Conservation (phyloP, 2,888 invertebrate genomes). For the Nudaria mundana region DNA sequence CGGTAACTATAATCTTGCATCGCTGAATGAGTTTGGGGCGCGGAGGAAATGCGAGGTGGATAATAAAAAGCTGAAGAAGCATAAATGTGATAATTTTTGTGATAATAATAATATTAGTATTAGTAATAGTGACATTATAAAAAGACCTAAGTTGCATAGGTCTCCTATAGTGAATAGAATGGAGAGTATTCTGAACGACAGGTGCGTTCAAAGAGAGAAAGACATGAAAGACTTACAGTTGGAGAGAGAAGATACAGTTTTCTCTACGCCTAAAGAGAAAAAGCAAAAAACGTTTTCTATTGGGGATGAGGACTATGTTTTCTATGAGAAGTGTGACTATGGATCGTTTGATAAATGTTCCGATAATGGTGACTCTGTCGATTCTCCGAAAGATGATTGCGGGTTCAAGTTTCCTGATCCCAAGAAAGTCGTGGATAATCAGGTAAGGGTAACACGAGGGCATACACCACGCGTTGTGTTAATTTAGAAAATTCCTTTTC, state of each 20-base stretch:
- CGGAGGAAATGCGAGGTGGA: conserved; percentile 54
- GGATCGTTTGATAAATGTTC: conserved; percentile 60
- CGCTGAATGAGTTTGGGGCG: conserved; percentile 39
- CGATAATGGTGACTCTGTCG: conserved; percentile 17
- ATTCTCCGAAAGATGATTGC: conserved; percentile 43
- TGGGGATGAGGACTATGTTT: conserved; percentile 60
- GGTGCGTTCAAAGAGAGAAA: conserved; percentile 43
- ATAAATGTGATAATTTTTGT: conserved; percentile 69
- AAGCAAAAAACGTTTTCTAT: conserved; percentile 66
- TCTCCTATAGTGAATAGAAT: conserved; percentile 62
- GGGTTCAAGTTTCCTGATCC: conserved; percentile 54
- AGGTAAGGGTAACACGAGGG: too few relatives aligned
- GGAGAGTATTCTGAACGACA: conserved; percentile 61
- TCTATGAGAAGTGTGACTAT: conserved; percentile 72
- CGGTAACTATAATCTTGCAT: conserved; percentile 58
- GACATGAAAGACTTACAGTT: conserved; percentile 64
- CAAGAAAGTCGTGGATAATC: conserved; percentile 30
- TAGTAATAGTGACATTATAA: conserved; percentile 52
- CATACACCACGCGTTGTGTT: too few relatives aligned
- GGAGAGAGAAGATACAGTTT: conserved; percentile 65
- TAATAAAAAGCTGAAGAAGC: conserved; percentile 62
- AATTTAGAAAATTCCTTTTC: too few relatives aligned
- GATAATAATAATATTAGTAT: conserved; percentile 48
- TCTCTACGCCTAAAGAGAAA: conserved; percentile 56
- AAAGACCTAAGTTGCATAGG: conserved; percentile 66